Evolutionary conservation across 2,888 invertebrate genomes (phyloP), one percentile per base, ranked within the genome.

Genomic region (Synergus japonicus): DNA sequence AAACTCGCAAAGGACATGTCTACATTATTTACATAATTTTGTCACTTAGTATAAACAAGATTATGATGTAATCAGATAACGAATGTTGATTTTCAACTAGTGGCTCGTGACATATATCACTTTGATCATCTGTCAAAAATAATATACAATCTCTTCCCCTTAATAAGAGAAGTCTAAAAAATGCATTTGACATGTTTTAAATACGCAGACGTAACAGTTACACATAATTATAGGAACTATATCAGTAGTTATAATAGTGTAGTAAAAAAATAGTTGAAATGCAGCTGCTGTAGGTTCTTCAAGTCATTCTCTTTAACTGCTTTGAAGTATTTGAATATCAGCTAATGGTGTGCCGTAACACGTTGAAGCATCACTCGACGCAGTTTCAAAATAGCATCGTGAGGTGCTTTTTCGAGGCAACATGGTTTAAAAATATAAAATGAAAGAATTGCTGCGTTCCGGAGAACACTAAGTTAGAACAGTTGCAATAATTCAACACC

Each of bases 321-420:
- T 69, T 29, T 69, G 22, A 69, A 69, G 69, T 49, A 46, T 29
- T 29, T 49, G 49, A 49, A 69, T 49, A 69, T 49, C 69, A 69
- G 29, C 69, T 69, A 69, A 69, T 49, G 69, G 69, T 49, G 69
- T 69, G 69, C 49, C 49, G 49, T 69, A 69, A 69, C 49, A 69
- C 15, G 49, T 69, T 49, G 29, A 46, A 69, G 69, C 69, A 69
- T 69, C 49, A 69, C 15, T 29, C 46, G 69, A 69, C 69, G 29
- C 49, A 49, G 69, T 49, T 69, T 69, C 69, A 69, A 69, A 69
- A 69, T 69, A 69, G 69, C 69, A 69, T 49, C 69, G 49, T 22
- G 69, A 49, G 49, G 49, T 69, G 49, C 69, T 69, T 69, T 69
- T 69, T 69, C 49, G 69, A 69, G 69, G 69, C 69, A 49, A 69